These are phyloP conservation scores for Drosophila murphyi DNA, from an alignment of 1,140 invertebrate genomes.

Conservation along the genomic window DNA sequence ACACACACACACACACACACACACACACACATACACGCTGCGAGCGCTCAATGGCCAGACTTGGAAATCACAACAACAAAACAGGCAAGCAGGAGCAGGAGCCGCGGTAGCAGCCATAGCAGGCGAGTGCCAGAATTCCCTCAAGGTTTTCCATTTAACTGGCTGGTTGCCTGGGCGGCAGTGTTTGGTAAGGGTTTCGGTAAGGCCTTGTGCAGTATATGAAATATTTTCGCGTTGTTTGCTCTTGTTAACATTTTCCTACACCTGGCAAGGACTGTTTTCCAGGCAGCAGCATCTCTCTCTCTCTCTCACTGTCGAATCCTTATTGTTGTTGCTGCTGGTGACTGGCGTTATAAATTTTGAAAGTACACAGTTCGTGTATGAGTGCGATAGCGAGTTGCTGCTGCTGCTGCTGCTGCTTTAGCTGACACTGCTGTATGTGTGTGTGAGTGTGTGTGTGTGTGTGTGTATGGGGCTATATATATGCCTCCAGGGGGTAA, in stretches of 20 bases:
- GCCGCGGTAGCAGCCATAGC: not conserved
- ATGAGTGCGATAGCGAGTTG: constrained; percentile 55
- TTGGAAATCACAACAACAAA: constrained; percentile 62
- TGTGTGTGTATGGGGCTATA: constrained; percentile 12
- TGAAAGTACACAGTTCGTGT: constrained; percentile 62
- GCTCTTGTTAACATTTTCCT: constrained; percentile 70
- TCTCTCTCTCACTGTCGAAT: not conserved
- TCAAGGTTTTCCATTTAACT: constrained; percentile 71
- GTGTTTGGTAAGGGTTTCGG: not conserved
- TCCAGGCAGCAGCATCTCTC: not conserved
- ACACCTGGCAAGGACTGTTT: constrained; percentile 49
- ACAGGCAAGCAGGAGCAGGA: not conserved
- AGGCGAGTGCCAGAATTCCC: constrained; percentile 47
- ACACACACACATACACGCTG: constrained; percentile 1
- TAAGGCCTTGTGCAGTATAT: constrained; percentile 44
- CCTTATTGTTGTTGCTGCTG: constrained; percentile 17
- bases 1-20: not conserved
- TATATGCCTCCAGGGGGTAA: constrained; percentile 66
- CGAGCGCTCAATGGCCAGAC: constrained; percentile 38
- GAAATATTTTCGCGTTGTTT: constrained; percentile 72
- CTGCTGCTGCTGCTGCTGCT: constrained; percentile 29
- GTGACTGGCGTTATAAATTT: constrained; percentile 70
- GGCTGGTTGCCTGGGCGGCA: constrained; percentile 38
- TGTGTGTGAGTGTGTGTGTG: not conserved
- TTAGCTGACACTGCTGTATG: not conserved